Base-by-base conservation (phyloP, 2,113 vertebrate genomes). In the Triplophysa siluroides region DNA sequence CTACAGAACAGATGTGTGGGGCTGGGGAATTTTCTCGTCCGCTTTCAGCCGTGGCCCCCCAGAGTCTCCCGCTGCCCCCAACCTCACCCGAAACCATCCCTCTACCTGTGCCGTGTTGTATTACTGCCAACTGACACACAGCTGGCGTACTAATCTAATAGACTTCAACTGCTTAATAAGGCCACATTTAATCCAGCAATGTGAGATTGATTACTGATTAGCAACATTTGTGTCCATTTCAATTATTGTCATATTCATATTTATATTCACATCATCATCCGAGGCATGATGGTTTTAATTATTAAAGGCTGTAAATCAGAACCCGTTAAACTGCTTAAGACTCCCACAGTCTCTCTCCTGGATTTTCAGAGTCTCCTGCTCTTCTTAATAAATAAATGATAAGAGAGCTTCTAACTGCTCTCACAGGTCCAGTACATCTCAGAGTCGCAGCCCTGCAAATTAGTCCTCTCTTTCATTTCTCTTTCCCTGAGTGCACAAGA, bases 221-320 rank as follows among this genome's bases (percentile, higher is more conserved):
- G 68, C 43, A 43, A 43, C 68, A 56, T 80, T 82, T 74, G 45
- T 47, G 67, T 21, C 56, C 61, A 29, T 78, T 77, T 64, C 70
- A 79, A 81, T 66, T 81, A 83, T 38, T 4, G 65, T 67, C 61
- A 19, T 66, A 76, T 81, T 81, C 63, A 47, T 67, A 79, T 67
- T 45, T 33, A 18, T 2, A 82, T 66, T 21, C 64, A 29, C 65
- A 63, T 77, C 52, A 18, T 2, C n/a, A 23, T 61, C 61, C 24
- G 12, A 18, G 81, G 83, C 81, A 85, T 78, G 72, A 88, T 83
- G 83, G 69, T 21, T 81, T 87, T 81, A 85, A 85, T 88, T 86
- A 87, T 86, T 84, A 80, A 88, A 47, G 29, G 52, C 21, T 38
- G 77, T 73, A 78, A 73, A 77, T 64, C 47, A 29, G 8, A 21